Evolutionary conservation across 2,797 vertebrate species (phyloP), one percentile per base, ranked within the genome.

Genomic region (Argyrosomus regius): DNA sequence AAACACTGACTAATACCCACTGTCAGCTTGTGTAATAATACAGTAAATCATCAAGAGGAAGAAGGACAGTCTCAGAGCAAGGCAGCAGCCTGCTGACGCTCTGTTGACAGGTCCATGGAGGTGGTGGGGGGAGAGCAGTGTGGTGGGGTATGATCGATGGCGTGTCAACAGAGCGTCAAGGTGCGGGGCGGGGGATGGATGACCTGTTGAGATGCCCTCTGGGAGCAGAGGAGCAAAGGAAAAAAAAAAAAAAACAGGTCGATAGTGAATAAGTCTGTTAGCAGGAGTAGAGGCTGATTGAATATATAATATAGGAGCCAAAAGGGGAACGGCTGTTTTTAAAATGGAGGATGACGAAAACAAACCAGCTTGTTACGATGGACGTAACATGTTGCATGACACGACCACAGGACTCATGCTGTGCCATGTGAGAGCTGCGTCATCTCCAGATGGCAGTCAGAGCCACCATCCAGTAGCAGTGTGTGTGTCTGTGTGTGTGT

Each of bases 371-470:
- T 3, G 8, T 75, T 10, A 43, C 3, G 5, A 39, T 24, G 77
- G 67, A 72, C 24, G 26, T 16, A 14, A 22, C 41, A 16, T 43
- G 78, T 78, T 68, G 45, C 49, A 72, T 74, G 80, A 62, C 69
- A 69, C 17, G 9, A 43, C 48, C 31, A 22, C 46, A 62, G 75
- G 78, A 72, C 6, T n/a, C 48, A 75, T 79, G 49, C 66, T 75
- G 70, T 77, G 79, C 65, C 63, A 66, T 66, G 59, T 39, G 78
- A 83, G 85, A 59, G 83, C 86, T 87, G 87, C 71, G 72, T 93
- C 93, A 93, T 92, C 87, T 88, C 82, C 94, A 94, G 92, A 93
- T 91, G 89, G 90, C 86, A 82, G 88, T 88, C 72, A 74, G 75
- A 91, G 83, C 89, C 82, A 85, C 77, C 72, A 78, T 80, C 43